Evolutionary conservation across 2,113 vertebrate species (phyloP).

Genomic region (Stegostoma tigrinum): DNA sequence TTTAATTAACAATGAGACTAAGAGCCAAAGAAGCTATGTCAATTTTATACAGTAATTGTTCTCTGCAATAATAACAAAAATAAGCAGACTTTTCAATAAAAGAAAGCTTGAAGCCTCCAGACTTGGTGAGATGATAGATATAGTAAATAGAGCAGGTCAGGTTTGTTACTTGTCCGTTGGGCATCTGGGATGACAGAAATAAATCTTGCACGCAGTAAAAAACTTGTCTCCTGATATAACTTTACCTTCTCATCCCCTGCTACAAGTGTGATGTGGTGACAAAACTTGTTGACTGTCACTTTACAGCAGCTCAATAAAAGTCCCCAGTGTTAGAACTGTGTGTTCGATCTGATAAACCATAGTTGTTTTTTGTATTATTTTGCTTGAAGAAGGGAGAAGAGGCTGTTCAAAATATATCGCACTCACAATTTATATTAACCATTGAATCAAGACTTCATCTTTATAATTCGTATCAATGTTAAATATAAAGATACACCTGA

Average conservation of each 20-base stretch:
- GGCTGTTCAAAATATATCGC: background rate
- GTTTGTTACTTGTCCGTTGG: background rate
- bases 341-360: background rate
- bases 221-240: background rate
- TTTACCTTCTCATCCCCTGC: background rate
- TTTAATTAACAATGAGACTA: background rate
- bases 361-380: background rate
- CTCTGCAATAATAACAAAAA: background rate
- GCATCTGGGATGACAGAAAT: background rate
- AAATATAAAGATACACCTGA: background rate
- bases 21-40: background rate
- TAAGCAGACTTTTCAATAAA: background rate
- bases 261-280: background rate
- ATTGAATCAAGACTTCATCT: background rate
- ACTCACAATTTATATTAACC: background rate
- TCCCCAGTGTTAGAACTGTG: background rate
- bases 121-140: background rate
- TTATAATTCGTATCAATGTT: background rate
- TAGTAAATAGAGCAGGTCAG: background rate
- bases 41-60: background rate
- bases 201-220: background rate
- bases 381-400: background rate
- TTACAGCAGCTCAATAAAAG: background rate
- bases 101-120: background rate
- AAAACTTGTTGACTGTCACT: slow-evolving; percentile 14